Conservation (phyloP, 2,888 invertebrate species). For the Polydrusus cervinus region DNA sequence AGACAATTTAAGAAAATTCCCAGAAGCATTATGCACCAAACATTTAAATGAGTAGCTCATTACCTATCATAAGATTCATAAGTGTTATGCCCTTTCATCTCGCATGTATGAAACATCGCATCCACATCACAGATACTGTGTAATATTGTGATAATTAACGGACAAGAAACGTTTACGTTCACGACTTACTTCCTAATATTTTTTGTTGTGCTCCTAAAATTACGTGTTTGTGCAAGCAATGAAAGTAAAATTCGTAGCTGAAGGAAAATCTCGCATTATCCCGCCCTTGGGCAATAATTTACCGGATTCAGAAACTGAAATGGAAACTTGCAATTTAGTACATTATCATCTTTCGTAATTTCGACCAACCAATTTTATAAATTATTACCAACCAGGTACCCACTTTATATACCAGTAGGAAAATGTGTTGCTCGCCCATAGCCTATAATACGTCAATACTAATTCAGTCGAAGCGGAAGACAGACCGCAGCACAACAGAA, state of each 20-base stretch:
- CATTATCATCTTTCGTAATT: no score
- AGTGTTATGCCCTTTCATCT: conserved; percentile 9
- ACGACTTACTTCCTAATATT: conserved; percentile 3
- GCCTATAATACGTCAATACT: no score
- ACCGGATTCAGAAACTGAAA: no score
- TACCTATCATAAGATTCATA: background rate
- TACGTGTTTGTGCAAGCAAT: background rate
- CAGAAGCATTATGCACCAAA: conserved; percentile 18
- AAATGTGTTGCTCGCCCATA: no score
- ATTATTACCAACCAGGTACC: no score
- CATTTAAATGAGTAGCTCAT: conserved; percentile 8
- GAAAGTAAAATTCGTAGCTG: conserved; percentile 3
- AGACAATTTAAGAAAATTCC: conserved; percentile 2
- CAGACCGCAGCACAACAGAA: no score
- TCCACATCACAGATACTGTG: conserved; percentile 1
- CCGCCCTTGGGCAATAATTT: background rate
- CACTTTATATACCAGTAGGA: no score
- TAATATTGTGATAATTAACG: conserved; percentile 18
- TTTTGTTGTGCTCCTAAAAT: conserved; percentile 2
- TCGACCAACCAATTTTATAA: no score
- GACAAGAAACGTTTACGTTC: background rate
- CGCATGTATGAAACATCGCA: conserved; percentile 4
- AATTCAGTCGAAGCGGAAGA: no score
- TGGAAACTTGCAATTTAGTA: no score
- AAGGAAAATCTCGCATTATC: background rate